Base-by-base conservation (phyloP, 1,140 invertebrate species). In the Caenorhabditis briggsae region DNA sequence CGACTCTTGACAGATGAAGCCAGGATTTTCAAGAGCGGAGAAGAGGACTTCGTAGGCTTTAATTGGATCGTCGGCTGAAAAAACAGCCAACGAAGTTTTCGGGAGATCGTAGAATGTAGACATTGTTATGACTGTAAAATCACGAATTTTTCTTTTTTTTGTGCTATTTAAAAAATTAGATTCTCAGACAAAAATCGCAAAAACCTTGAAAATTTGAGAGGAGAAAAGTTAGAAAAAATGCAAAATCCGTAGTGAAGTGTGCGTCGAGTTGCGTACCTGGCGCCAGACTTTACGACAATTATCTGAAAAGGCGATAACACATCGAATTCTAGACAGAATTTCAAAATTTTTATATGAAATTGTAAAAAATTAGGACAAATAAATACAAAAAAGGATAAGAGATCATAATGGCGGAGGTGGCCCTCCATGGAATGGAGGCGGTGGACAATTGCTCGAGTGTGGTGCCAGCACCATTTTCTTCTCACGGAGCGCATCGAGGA, bases 401-500 rank as follows among this genome's bases (percentile, higher is more conserved):
- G 56, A 58, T 58, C 56, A 58, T n/a, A 25, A 33, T 61, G 20
- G 59, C 14, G 59, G 59, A 23, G 59, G 20, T 61, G 23, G 18
- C 12, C 11, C 11, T 61, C 11, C 6, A 11, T 23, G 59, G 20
- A 70, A 11, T 70, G 9, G 64, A 6, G 70, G 70, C 12, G 70
- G 70, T 23, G 70, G 70, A 23, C 46, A 53, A 7, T n/a, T 50
- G 14, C n/a, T 78, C 18, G 70, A 78, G n/a, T 78, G 70, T 11
- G 70, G 70, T 20, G 70, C 70, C 70, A 78, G 46, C 2, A 78
- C 70, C 70, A 78, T 78, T n/a, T 78, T 78, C 20, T 78, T 78
- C 16, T 78, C 46, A 11, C 46, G 43, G 70, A 78, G 70, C 2
- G 70, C 33, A 14, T 78, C 70, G 1, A 78, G 70, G 23, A 78